These are phyloP conservation scores for Himantopus leucocephalus DNA, from an alignment of 2,113 vertebrate genomes.

Conservation along the genomic window DNA sequence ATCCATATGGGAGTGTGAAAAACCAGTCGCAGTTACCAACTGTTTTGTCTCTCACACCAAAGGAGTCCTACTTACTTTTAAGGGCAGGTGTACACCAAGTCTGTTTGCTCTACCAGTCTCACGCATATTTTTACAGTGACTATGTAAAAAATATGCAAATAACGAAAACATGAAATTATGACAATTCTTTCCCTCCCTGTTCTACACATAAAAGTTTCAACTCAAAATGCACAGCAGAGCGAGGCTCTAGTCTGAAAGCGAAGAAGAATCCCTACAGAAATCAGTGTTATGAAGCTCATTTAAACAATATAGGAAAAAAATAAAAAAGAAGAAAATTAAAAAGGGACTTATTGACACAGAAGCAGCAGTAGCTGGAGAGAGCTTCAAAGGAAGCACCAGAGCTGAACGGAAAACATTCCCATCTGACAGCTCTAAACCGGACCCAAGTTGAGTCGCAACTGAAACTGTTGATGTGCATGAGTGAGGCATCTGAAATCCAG, in stretches of 20 bases:
- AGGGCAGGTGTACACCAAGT: background rate
- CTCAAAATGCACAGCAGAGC: background rate
- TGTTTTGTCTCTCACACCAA: background rate
- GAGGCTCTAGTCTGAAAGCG: background rate
- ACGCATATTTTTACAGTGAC: background rate
- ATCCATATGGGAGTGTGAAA: background rate
- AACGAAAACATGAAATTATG: background rate
- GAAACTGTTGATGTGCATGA: background rate
- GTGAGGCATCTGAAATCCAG: background rate
- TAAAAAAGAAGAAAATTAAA: background rate
- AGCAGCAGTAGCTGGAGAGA: background rate
- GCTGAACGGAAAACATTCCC: background rate
- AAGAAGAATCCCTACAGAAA: background rate
- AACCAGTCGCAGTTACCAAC: accelerated
- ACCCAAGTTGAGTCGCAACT: background rate
- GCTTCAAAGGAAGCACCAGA: background rate
- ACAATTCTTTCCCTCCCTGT: background rate
- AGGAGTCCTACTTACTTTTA: background rate
- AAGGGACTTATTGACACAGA: background rate
- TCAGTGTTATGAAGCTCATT: background rate
- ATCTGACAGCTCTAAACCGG: background rate
- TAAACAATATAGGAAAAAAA: background rate
- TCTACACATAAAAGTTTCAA: background rate
- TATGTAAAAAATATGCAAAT: background rate
- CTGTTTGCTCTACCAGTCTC: background rate